Evolutionary conservation across 2,113 vertebrate species (phyloP).

Genomic region (Heteronetta atricapilla): DNA sequence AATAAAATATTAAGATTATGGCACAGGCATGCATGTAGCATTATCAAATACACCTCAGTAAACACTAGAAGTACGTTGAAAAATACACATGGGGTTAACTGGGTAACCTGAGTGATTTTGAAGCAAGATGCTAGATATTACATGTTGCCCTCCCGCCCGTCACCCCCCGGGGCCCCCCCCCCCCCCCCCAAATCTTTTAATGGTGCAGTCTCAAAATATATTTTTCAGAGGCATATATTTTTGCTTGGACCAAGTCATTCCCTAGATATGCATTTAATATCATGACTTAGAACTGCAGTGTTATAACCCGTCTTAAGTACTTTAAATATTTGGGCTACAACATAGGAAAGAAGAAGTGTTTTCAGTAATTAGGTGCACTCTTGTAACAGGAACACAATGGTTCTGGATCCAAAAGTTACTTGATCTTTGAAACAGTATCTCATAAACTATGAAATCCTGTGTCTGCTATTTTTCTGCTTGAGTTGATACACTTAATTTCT

Average conservation of each 20-base stretch:
- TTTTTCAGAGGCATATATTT: not conserved
- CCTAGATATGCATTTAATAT: not conserved
- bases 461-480: not conserved
- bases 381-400: not conserved
- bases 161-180: no score
- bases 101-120: not conserved
- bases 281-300: not conserved
- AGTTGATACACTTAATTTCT: not conserved
- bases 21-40: not conserved
- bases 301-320: not conserved
- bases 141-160: not conserved
- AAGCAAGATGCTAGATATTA: not conserved
- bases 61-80: not conserved
- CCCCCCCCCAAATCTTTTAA: not conserved
- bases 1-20: not conserved
- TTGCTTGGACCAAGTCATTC: not conserved
- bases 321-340: not conserved
- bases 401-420: not conserved
- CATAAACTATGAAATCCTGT: not conserved
- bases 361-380: not conserved
- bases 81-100: not conserved
- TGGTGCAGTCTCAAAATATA: not conserved
- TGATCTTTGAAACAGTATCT: not conserved
- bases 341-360: not conserved
- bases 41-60: not conserved